These are phyloP conservation scores for Salvator merianae DNA, from an alignment of 2,113 vertebrate genomes.

Conservation along the genomic window DNA sequence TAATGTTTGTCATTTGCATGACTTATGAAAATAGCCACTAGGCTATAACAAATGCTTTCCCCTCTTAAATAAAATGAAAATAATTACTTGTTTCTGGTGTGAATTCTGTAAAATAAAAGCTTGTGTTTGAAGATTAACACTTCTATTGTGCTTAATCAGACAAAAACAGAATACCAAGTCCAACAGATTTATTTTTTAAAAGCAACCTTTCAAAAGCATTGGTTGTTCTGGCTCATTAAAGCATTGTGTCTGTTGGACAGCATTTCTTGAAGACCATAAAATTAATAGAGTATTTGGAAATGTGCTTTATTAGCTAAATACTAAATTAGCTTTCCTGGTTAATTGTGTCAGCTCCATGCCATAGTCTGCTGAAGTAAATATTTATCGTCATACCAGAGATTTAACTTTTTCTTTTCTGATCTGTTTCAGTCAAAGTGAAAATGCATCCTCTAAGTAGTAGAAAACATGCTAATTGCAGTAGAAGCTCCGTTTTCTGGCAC, in stretches of 20 bases:
- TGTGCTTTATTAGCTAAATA: conserved; percentile 69
- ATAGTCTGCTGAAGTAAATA: conserved; percentile 49
- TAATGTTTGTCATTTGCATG: conserved; percentile 44
- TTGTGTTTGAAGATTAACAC: conserved; percentile 55
- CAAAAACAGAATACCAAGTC: conserved; percentile 65
- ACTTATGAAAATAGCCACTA: conserved; percentile 45
- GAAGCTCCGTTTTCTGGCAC: too few relatives aligned
- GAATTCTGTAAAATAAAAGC: conserved; percentile 49
- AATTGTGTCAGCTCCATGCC: conserved; percentile 57
- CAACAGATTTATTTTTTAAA: conserved; percentile 53
- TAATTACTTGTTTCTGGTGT: conserved; percentile 40
- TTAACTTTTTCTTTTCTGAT: conserved; percentile 24
- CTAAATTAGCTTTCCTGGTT: conserved; percentile 66
- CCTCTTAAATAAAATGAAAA: conserved; percentile 50
- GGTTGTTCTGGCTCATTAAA: conserved; percentile 75
- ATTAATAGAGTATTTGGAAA: conserved; percentile 76
- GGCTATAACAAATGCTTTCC: conserved; percentile 35
- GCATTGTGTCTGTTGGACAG: conserved; percentile 65
- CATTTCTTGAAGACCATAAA: conserved; percentile 72
- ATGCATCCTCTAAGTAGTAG: background rate
- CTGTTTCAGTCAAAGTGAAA: conserved; percentile 25
- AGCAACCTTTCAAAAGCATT: conserved; percentile 69
- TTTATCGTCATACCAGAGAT: conserved; percentile 14
- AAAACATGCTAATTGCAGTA: too few relatives aligned
- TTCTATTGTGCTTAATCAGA: conserved; percentile 58